Base-by-base conservation (phyloP, 2,888 invertebrate species). In the Creontiades dilutus region DNA sequence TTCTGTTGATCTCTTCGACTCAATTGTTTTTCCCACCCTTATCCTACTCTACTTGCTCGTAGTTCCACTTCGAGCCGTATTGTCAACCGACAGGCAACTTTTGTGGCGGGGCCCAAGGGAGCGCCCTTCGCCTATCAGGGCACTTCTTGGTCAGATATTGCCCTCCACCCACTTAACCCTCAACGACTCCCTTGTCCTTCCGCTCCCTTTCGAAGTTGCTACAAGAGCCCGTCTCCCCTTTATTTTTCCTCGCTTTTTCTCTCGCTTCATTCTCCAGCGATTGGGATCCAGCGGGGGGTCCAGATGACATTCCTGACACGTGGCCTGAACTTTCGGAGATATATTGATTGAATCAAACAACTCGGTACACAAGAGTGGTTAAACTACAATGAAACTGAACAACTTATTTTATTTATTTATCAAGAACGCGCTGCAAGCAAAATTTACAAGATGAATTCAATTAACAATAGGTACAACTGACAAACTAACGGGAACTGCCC, bases 131-230 rank as follows among this genome's bases (percentile, higher is more conserved):
- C 23, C 68, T 68, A 68, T 68, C 68, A 23, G 68, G 27, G 68
- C 68, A 68, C 23, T 68, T 68, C 68, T 68, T 68, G 68, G 68
- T 68, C 68, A 68, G 68, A 68, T 68, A 68, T 68, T 68, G 68
- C 68, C 68, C 68, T 68, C 19, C 23, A 23, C 68, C 68, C 68
- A 68, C 68, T 68, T 68, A 68, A 68, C 68, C 23, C 68, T 68
- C 23, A 23, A 68, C 68, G 68, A 68, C 68, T 68, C 19, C 23
- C 68, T 11, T 5, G 19, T 23, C 68, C 27, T 23, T 23, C 5
- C 23, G 68, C 19, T 12, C 5, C 23, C 68, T 23, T 68, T 68
- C 68, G 13, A 23, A 23, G 68, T 68, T 23, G 23, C 23, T 68
- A 68, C 68, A 68, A 68, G 68, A 19, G 23, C 68, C 19, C 23